These are phyloP conservation scores for Anabas testudineus DNA, from an alignment of 2,797 vertebrate species.

Conservation along the genomic window DNA sequence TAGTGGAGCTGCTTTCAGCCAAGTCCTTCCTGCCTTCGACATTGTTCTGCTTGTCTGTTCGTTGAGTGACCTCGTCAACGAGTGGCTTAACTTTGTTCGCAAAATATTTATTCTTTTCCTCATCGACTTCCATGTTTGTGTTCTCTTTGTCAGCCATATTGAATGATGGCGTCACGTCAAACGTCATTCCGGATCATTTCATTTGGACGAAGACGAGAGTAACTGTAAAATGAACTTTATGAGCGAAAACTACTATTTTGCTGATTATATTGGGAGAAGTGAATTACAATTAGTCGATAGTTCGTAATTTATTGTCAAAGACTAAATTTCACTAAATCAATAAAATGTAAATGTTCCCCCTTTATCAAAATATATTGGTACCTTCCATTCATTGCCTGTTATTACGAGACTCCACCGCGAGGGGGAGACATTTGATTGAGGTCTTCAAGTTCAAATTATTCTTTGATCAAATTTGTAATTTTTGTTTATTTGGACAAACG, in stretches of 20 bases:
- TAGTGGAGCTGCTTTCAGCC: slow-evolving; percentile 55
- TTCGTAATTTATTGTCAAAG: fast-evolving
- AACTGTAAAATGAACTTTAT: fast-evolving
- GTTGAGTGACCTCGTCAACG: not conserved
- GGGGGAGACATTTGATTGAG: no score
- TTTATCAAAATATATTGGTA: slow-evolving; percentile 27
- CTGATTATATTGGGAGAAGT: not conserved
- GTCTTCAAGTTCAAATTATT: no score
- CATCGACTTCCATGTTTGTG: slow-evolving; percentile 70
- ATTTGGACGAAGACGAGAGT: not conserved
- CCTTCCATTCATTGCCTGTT: not conserved
- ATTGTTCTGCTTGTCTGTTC: not conserved
- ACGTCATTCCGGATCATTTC: slow-evolving; percentile 33
- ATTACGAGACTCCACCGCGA: slow-evolving; percentile 18
- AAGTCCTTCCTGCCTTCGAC: slow-evolving; percentile 9
- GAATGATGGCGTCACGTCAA: slow-evolving; percentile 41
- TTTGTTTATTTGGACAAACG: no score
- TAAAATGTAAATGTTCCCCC: not conserved
- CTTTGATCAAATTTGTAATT: no score
- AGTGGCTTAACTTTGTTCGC: slow-evolving; percentile 25
- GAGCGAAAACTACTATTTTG: no score
- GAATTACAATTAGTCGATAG: no score
- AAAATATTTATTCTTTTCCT: slow-evolving; percentile 50
- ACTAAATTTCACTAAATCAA: not conserved
- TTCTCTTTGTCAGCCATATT: slow-evolving; percentile 83